These are phyloP conservation scores for Cephalopterus ornatus DNA, from an alignment of 2,113 vertebrate genomes.

Conservation along the genomic window DNA sequence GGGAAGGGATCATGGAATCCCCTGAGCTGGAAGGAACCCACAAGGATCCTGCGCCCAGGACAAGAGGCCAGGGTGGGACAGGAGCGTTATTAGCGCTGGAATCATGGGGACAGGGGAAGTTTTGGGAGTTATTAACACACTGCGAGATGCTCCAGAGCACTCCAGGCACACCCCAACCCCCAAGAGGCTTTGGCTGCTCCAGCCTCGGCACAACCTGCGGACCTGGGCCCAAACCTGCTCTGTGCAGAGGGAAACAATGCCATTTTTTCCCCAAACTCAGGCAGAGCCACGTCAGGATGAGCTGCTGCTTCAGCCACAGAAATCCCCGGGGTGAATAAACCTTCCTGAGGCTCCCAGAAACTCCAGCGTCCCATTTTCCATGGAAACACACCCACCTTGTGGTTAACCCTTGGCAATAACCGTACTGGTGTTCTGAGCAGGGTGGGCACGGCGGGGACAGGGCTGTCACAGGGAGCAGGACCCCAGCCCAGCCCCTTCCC, in stretches of 20 bases:
- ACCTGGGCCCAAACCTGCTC: background rate
- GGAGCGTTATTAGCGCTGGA: background rate
- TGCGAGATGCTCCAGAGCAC: background rate
- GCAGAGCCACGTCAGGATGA: accelerated
- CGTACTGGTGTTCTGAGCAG: background rate
- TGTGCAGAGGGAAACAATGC: background rate
- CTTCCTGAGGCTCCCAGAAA: background rate
- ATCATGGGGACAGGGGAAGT: background rate
- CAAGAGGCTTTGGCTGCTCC: background rate
- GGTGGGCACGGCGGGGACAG: background rate
- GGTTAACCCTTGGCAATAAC: background rate
- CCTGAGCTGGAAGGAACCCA: background rate
- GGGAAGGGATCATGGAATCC: background rate
- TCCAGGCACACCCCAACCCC: background rate
- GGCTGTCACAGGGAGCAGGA: background rate
- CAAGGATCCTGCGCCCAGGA: background rate
- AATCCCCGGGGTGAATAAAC: background rate
- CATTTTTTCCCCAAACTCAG: background rate
- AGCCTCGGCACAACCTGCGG: accelerated
- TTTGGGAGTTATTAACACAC: background rate
- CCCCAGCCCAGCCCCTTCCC: background rate
- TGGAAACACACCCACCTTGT: background rate
- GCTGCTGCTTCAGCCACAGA: background rate
- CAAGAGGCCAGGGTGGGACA: background rate
- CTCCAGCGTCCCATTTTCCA: background rate